Evolutionary conservation across 2,888 invertebrate genomes (phyloP).

Genomic region (Nemotelus pantherinus): DNA sequence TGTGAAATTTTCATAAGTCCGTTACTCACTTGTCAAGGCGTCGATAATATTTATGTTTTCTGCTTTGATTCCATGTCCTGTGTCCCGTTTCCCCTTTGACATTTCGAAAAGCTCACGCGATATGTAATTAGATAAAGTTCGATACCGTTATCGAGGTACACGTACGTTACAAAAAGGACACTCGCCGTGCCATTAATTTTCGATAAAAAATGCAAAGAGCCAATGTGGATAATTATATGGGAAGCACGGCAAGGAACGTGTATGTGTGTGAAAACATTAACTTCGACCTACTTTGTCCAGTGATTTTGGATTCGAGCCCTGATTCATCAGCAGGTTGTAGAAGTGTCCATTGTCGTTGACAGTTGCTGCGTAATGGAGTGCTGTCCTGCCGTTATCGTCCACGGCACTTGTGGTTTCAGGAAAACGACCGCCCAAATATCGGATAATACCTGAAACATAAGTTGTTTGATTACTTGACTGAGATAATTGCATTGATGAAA

Average conservation of each 20-base stretch:
- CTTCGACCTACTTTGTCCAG: constrained; percentile 79
- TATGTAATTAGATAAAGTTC: background rate
- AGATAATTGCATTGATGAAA: no score
- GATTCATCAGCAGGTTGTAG: constrained; percentile 83
- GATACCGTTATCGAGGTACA: no score
- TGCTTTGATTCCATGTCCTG: background rate
- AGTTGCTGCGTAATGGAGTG: constrained; percentile 88
- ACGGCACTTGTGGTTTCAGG: constrained; percentile 85
- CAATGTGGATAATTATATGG: background rate
- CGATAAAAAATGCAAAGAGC: background rate
- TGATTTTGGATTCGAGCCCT: constrained; percentile 85
- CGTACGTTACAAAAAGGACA: no score
- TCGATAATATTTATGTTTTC: no score
- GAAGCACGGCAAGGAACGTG: background rate
- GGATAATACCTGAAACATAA: constrained; percentile 60
- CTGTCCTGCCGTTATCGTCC: constrained; percentile 84
- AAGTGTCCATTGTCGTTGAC: constrained; percentile 88
- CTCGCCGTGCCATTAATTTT: background rate
- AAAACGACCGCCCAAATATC: constrained; percentile 79
- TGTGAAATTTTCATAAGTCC: constrained; percentile 20
- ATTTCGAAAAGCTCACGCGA: constrained; percentile 8
- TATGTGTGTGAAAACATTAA: background rate
- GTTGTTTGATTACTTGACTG: no score
- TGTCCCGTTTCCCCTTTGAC: background rate
- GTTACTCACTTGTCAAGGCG: background rate